Conservation (phyloP, 1,140 invertebrate species). For the Ceratina australensis region DNA sequence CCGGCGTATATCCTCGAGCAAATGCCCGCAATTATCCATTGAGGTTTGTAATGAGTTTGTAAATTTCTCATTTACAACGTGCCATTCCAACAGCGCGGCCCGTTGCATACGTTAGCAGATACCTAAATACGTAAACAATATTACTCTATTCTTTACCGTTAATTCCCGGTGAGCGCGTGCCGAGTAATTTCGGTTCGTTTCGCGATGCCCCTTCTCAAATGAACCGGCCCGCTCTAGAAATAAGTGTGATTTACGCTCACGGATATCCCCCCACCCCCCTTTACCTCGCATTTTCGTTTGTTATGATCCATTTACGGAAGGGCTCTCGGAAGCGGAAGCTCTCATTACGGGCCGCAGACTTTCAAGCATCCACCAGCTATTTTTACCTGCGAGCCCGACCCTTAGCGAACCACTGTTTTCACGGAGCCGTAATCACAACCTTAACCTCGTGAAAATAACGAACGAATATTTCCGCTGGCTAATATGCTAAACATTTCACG, state of each 20-base stretch:
- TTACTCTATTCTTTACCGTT: conserved; percentile 3
- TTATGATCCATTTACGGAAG: conserved; percentile 16
- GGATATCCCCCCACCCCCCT: too few species aligned
- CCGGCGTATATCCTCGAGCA: background rate
- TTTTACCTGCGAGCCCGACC: conserved; percentile 15
- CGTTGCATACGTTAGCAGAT: background rate
- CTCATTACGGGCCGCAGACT: conserved; percentile 37
- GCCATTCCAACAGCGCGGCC: background rate
- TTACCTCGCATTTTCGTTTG: conserved; percentile 24
- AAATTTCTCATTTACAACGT: conserved; percentile 14
- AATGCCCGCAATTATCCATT: background rate
- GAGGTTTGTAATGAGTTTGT: conserved; percentile 19
- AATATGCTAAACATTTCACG: conserved; percentile 64
- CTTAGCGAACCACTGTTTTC: conserved; percentile 32
- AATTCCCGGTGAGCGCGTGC: background rate
- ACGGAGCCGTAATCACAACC: conserved; percentile 56
- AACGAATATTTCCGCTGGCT: conserved; percentile 55
- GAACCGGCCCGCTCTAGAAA: background rate
- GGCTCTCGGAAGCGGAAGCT: conserved; percentile 28
- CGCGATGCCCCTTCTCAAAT: too few species aligned
- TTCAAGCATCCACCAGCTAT: conserved; percentile 28
- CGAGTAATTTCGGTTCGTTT: background rate
- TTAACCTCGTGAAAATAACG: conserved; percentile 50
- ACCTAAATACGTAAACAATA: background rate
- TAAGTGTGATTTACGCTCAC: conserved; percentile 2